Percentiles rank a stretch among this genome's conserved stretches.
Conservation (phyloP, 2,888 invertebrate genomes). For the Caenorhabditis virilis region DNA sequence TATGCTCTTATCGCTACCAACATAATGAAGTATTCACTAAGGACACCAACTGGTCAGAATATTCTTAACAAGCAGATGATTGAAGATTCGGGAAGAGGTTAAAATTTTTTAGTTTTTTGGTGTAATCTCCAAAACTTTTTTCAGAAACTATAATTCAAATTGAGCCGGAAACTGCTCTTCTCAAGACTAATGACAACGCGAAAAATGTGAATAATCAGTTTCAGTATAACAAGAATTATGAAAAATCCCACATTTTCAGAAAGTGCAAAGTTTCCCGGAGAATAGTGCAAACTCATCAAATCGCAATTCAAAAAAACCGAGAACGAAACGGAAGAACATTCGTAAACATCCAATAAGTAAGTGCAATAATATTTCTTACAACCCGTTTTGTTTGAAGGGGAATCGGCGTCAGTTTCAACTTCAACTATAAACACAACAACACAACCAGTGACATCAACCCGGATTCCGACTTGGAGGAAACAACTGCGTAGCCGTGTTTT, state of each 20-base stretch:
- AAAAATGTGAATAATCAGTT: too few relatives aligned
- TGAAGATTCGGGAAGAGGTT: background rate
- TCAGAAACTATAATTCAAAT: slow-evolving; percentile 26
- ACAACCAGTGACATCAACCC: too few relatives aligned
- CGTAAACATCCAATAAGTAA: background rate
- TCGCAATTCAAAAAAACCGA: too few relatives aligned
- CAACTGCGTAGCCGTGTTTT: slow-evolving; percentile 60
- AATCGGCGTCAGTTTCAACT: background rate
- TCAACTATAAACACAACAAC: background rate
- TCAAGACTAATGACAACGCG: background rate
- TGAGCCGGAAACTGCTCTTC: slow-evolving; percentile 14
- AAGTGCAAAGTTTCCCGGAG: background rate
- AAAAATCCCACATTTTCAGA: background rate
- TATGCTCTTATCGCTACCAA: slow-evolving; percentile 62
- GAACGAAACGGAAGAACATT: too few relatives aligned
- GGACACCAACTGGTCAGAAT: slow-evolving; percentile 31
- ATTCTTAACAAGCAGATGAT: too few relatives aligned
- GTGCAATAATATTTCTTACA: background rate
- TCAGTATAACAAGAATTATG: too few relatives aligned
- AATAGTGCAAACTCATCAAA: too few relatives aligned
- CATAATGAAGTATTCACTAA: slow-evolving; percentile 56
- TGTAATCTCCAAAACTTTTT: too few relatives aligned
- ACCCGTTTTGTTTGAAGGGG: too few relatives aligned
- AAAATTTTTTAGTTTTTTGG: background rate
- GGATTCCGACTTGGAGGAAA: slow-evolving; percentile 55